phyloP scores from a whole-genome alignment of 1,140 invertebrate genomes.

The Orchesella cincta region DNA sequence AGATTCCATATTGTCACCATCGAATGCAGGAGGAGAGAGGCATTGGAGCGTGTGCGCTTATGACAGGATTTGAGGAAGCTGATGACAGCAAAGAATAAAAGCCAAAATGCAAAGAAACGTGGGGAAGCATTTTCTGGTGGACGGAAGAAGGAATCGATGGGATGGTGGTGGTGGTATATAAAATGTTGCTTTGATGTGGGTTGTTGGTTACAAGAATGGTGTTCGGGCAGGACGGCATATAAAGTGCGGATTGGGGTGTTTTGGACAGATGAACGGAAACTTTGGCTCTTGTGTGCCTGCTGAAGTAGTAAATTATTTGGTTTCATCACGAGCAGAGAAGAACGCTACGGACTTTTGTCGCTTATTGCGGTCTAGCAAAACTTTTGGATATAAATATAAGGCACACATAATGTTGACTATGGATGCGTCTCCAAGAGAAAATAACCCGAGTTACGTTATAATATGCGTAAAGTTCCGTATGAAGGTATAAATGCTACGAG shows the following conservation, averaged over 20 bases:
- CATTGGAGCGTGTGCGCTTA: constrained; percentile 13
- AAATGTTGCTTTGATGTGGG: constrained; percentile 17
- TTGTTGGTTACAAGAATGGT: background rate
- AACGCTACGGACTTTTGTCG: too few relatives aligned
- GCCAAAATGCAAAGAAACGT: constrained; percentile 23
- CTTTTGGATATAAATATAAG: too few relatives aligned
- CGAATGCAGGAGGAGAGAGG: background rate
- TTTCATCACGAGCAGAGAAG: background rate
- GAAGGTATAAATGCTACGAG: constrained; percentile 27
- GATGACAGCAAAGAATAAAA: background rate
- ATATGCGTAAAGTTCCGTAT: background rate
- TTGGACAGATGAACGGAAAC: constrained; percentile 25
- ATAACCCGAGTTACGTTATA: too few relatives aligned
- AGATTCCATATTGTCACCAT: constrained; percentile 44
- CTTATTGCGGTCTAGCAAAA: too few relatives aligned
- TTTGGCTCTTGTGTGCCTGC: constrained; percentile 14
- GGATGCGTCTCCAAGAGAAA: too few relatives aligned
- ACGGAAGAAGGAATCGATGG: background rate
- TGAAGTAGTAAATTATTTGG: constrained; percentile 27
- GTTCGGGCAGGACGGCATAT: background rate
- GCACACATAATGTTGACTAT: too few relatives aligned
- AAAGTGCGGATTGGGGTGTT: background rate
- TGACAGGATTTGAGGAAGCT: constrained; percentile 8
- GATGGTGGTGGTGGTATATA: background rate
- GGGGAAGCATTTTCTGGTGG: background rate